A percentile compares a stretch with the other conserved stretches of the same genome.
Evolutionary conservation across 2,797 vertebrate genomes (phyloP).

Genomic region (Macropus fuliginosus): DNA sequence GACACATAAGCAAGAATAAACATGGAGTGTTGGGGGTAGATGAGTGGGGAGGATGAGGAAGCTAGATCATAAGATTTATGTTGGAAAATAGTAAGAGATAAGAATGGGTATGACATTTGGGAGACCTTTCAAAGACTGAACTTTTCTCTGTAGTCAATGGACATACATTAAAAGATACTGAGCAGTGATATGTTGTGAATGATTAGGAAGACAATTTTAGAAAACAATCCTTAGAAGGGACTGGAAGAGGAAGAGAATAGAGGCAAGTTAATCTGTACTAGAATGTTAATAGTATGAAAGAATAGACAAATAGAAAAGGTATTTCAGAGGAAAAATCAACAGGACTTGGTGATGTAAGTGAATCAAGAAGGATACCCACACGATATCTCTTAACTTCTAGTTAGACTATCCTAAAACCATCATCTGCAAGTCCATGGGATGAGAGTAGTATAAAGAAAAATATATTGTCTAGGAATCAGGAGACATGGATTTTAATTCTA

Average conservation of each 20-base stretch:
- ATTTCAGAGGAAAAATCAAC: constrained; percentile 40
- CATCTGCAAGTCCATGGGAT: neutral
- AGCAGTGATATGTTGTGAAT: constrained; percentile 4
- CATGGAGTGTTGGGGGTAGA: neutral
- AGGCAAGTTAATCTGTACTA: neutral
- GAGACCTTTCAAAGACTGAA: constrained; percentile 4
- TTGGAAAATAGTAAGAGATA: neutral
- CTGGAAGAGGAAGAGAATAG: neutral
- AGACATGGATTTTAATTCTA: neutral
- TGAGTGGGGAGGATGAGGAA: neutral
- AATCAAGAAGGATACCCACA: constrained; percentile 20
- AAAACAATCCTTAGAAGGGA: neutral
- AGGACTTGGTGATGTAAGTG: neutral
- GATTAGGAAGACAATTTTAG: neutral
- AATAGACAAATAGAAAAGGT: constrained; percentile 16
- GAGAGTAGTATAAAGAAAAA: neutral
- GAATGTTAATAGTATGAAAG: constrained; percentile 22
- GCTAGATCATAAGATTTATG: neutral
- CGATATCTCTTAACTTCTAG: constrained; percentile 43
- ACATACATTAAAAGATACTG: constrained; percentile 26
- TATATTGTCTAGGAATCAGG: neutral
- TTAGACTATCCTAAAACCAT: constrained; percentile 7
- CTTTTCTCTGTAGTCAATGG: constrained; percentile 17
- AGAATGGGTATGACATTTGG: neutral
- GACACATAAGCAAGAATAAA: neutral